Evolutionary conservation across 2,113 vertebrate species (phyloP), one percentile per base, ranked within the genome.

Genomic region (Tringa solitaria): DNA sequence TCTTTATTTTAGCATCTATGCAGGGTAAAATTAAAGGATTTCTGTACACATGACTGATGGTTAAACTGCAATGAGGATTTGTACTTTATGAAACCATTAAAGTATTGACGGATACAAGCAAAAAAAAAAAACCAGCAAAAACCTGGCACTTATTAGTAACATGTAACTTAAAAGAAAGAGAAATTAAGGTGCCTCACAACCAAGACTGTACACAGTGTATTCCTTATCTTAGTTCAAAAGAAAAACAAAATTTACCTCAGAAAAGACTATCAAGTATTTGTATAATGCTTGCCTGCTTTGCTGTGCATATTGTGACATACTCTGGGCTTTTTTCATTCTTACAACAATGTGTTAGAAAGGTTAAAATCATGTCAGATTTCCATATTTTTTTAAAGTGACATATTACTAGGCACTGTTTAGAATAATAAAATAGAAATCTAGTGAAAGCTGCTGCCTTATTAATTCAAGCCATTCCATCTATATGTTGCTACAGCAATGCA

Each of bases 21-120:
- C 69, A 61, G 67, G 68, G 84, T 95, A 87, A 95, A 91, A 96
- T 94, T 91, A 93, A 94, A 87, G 85, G 77, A 89, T 95, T 94
- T 95, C 87, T 84, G 56, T 50, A 60, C 53, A 84, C 46, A n/a
- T 79, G 61, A 64, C 59, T 61, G 77, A 79, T 43, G 67, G 86
- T 95, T 96, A 87, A 96, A 93, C 59, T 76, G 81, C 89, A 85
- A 30, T 50, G 84, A 85, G 37, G 81, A 87, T 91, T 95, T 89
- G 74, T 80, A 18, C 57, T 82, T 96, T 67, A 67, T 51, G 70
- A 94, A 95, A 63, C 45, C 26, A 50, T 91, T 79, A 85, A 82
- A 89, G 17, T 37, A 35, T 12, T 35, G 84, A 65, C 1, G 7
- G 61, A 74, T 39, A 32, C 10, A 73, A 84, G 27, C 0, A 54